Evolutionary conservation across 2,113 vertebrate species (phyloP), one percentile per base, ranked within the genome.

Genomic region (Ibidorhyncha struthersii): DNA sequence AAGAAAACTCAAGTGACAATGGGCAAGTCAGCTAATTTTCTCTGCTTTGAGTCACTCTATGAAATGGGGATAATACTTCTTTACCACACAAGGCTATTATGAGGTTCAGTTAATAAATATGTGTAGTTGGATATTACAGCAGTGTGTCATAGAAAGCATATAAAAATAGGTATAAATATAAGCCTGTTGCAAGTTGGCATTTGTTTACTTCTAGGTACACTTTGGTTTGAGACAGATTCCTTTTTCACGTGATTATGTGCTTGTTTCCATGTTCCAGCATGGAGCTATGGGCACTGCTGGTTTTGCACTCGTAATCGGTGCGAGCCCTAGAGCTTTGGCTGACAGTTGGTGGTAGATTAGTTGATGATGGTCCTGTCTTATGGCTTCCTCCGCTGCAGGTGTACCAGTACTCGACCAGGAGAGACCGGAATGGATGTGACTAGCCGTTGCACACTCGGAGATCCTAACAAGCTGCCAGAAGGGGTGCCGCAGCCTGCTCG

Each of bases 361-460:
- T 49, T 86, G 71, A 72, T 62, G 53, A 92, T 90, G 70, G 40
- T 82, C 30, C 36, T 95, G 8, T 92, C 66, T 56, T 14, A 43
- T 5, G 36, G 59, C 34, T 85, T 79, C 7, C 73, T 87, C n/a
- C 13, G 2, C 70, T 94, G 41, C 98, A 99, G 99, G 99, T 99
- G 98, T 98, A 98, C 99, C 97, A 99, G 98, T 93, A 98, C 99
- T 98, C 99, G 99, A 93, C 99, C 99, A 99, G 98, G 98, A 95
- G 99, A 99, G 98, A 99, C 99, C 97, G 99, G 99, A 98, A 99
- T 99, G 99, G 99, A 99, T 82, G 99, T 99, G 97, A 99, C 99
- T 92, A 99, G 99, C 98, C 99, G 99, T 96, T 99, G 99, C 98
- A 99, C 99, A 73, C 99, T 99, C 43, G 99, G 99, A 97, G 99